A percentile compares a stretch with the other conserved stretches of the same genome.
phyloP scores from a whole-genome alignment of 2,797 vertebrate genomes.

The Hyperoplus immaculatus region DNA sequence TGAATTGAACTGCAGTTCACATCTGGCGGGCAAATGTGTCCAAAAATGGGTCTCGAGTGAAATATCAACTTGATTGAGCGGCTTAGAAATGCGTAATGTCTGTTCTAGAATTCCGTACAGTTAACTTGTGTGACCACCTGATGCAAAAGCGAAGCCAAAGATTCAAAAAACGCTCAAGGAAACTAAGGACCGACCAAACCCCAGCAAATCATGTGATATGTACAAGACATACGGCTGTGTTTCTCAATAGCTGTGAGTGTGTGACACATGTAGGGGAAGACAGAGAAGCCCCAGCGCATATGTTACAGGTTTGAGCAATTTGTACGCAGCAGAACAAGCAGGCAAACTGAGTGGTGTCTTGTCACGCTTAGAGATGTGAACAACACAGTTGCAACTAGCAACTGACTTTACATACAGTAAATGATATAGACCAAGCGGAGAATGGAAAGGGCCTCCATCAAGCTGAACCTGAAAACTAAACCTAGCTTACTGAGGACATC shows the following conservation, averaged over 20 bases:
- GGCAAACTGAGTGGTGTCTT: background rate
- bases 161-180: background rate
- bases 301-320: background rate
- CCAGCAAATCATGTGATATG: background rate
- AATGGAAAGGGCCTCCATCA: background rate
- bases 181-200: background rate
- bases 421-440: background rate
- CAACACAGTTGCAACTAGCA: background rate
- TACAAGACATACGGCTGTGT: background rate
- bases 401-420: background rate
- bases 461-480: background rate
- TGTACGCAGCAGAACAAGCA: background rate
- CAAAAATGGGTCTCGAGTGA: constrained; percentile 33
- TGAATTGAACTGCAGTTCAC: constrained; percentile 30
- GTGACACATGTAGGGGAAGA: background rate
- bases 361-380: background rate
- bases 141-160: background rate
- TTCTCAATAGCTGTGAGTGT: background rate
- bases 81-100: constrained; percentile 13
- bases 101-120: constrained; percentile 6
- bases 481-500: constrained; percentile 55
- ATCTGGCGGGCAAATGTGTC: constrained; percentile 46
- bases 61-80: constrained; percentile 36
- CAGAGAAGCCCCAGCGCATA: background rate
- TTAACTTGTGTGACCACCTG: constrained; percentile 2